A percentile compares a stretch with the other conserved stretches of the same genome.
Conservation (phyloP, 2,888 invertebrate genomes). For the Argynnis bischoffii region DNA sequence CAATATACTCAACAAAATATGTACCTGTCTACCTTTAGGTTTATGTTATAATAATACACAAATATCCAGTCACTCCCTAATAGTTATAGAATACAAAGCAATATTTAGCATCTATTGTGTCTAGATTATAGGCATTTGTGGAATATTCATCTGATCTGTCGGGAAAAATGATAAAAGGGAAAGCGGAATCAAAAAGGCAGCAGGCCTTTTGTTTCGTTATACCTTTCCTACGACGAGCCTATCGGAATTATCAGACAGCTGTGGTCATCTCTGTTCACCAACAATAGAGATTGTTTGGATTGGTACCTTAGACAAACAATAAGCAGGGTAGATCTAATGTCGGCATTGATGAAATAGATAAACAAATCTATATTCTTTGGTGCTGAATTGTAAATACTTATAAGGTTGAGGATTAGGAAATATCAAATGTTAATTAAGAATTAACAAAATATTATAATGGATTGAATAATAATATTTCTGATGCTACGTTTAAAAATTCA, state of each 20-base stretch:
- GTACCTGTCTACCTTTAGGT: too few species aligned
- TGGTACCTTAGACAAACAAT: constrained; percentile 35
- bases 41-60: too few species aligned
- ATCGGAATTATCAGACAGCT: constrained; percentile 55
- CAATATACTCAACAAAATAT: too few species aligned
- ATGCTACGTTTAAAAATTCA: too few species aligned
- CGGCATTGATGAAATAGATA: constrained; percentile 28
- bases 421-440: too few species aligned
- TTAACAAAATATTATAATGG: too few species aligned
- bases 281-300: constrained; percentile 69
- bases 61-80: not conserved
- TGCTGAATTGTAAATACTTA: not conserved
- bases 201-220: constrained; percentile 61
- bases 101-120: constrained; percentile 36
- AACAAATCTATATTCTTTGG: constrained; percentile 27
- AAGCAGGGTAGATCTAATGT: constrained; percentile 27
- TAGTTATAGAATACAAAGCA: constrained; percentile 27
- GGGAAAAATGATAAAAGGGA: constrained; percentile 61
- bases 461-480: too few species aligned
- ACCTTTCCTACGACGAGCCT: constrained; percentile 60
- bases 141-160: constrained; percentile 34
- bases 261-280: constrained; percentile 52
- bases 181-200: constrained; percentile 67
- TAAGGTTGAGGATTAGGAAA: too few species aligned
- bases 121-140: constrained; percentile 29